Evolutionary conservation across 2,797 vertebrate species (phyloP).

Genomic region (Cephalopachus bancanus): DNA sequence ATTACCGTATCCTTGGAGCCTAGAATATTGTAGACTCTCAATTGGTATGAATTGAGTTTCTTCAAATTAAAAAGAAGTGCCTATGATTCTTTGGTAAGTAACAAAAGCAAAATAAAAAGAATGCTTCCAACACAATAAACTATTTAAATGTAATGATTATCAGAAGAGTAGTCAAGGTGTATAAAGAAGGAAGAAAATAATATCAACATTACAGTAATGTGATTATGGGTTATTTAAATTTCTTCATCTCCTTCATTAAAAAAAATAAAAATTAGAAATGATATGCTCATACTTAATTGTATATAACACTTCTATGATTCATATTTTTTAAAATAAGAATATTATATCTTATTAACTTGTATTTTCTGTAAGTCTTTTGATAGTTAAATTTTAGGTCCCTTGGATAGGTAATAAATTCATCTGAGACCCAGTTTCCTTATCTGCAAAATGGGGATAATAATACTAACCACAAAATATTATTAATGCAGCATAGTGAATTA

Average conservation of each 20-base stretch:
- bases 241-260: not conserved
- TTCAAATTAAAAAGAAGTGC: not conserved
- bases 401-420: not conserved
- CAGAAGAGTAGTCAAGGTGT: not conserved
- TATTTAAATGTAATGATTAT: not conserved
- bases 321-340: not conserved
- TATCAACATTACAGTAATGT: not conserved
- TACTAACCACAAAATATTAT: not conserved
- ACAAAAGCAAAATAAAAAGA: slow-evolving; percentile 13
- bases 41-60: not conserved
- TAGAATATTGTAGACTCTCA: slow-evolving; percentile 3
- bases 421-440: not conserved
- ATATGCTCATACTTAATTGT: not conserved
- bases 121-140: not conserved
- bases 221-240: slow-evolving; percentile 11
- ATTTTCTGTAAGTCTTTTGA: not conserved
- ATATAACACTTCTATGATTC: not conserved
- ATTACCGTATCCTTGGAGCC: not conserved
- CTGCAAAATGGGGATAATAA: not conserved
- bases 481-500: not conserved
- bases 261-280: not conserved
- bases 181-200: not conserved
- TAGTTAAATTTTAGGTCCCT: not conserved
- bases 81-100: not conserved
- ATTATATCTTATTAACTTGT: not conserved